A percentile compares a stretch with the other conserved stretches of the same genome.
phyloP scores from a whole-genome alignment of 2,113 vertebrate species.

The Burhinus bistriatus region DNA sequence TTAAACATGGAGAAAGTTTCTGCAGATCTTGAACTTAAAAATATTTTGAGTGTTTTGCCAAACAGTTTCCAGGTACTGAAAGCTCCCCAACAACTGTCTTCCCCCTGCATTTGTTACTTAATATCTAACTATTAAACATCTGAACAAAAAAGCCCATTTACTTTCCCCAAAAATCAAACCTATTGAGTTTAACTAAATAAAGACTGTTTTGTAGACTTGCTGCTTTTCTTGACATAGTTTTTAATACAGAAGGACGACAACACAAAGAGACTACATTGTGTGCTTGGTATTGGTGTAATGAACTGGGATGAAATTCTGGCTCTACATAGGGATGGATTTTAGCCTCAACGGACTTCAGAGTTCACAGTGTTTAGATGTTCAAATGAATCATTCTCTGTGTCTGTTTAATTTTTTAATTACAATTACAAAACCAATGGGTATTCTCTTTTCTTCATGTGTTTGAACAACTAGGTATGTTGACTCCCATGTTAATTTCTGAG shows the following conservation, averaged over 20 bases:
- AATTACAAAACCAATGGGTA: background rate
- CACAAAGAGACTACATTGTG: background rate
- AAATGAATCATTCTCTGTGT: background rate
- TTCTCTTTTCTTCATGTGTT: background rate
- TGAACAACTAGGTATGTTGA: background rate
- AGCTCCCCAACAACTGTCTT: background rate
- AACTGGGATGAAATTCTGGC: background rate
- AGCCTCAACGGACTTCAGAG: background rate
- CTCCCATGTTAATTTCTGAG: background rate
- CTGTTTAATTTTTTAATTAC: background rate
- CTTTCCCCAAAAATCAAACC: background rate
- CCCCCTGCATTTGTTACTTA: background rate
- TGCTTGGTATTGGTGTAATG: background rate
- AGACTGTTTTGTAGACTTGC: background rate
- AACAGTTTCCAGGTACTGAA: background rate
- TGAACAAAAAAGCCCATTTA: background rate
- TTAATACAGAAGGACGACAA: background rate
- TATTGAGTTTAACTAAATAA: background rate
- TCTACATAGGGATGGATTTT: background rate
- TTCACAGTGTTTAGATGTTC: background rate
- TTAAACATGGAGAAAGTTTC: background rate
- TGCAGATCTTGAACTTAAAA: background rate
- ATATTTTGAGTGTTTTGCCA: fast-evolving
- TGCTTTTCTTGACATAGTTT: background rate
- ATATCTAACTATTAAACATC: background rate